phyloP scores from a whole-genome alignment of 92 coral and sea anemone species.

The Epizoanthus illoricatus region DNA sequence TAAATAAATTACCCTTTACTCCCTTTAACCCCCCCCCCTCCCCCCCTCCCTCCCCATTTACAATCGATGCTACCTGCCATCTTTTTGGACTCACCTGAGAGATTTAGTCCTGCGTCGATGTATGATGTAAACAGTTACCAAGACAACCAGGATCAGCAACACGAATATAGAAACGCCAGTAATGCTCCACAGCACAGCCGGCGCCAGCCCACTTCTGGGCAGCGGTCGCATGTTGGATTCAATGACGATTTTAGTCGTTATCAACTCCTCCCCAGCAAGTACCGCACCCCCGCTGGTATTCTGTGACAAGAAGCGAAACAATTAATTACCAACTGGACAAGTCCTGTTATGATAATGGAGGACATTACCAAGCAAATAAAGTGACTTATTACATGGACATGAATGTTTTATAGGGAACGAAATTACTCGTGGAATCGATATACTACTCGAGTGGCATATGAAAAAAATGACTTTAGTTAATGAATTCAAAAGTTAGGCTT shows the following conservation, averaged over 20 bases:
- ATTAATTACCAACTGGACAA: background rate
- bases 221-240: slow-evolving; percentile 34
- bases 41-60: no score
- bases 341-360: no score
- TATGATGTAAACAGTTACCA: slow-evolving; percentile 18
- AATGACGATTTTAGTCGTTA: slow-evolving; percentile 57
- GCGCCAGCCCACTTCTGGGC: background rate
- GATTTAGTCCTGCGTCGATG: slow-evolving; percentile 26
- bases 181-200: slow-evolving; percentile 61
- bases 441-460: no score
- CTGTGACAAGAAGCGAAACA: background rate
- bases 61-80: background rate
- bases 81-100: slow-evolving; percentile 25
- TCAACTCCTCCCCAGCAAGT: slow-evolving; percentile 64
- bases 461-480: no score
- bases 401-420: no score
- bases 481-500: no score
- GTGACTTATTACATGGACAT: no score
- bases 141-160: slow-evolving; percentile 42
- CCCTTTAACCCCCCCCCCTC: no score
- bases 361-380: no score
- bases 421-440: no score
- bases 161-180: slow-evolving; percentile 47
- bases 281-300: slow-evolving; percentile 74
- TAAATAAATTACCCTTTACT: background rate